Evolutionary conservation across 2,113 vertebrate genomes (phyloP).

Genomic region (Marcusenius ussheri): DNA sequence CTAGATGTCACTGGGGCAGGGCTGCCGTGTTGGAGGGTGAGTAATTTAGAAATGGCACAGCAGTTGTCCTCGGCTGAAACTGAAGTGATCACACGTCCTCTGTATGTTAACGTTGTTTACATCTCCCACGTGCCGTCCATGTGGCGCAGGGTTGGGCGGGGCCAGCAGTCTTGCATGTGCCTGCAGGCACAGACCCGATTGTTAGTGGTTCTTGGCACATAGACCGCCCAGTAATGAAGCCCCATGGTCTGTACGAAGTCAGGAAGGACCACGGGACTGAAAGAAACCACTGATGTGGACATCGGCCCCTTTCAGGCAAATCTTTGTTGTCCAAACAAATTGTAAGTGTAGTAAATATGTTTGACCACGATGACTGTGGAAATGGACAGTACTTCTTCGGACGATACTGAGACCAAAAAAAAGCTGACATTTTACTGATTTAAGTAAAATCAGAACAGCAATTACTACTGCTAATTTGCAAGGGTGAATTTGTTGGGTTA

Average conservation of each 20-base stretch:
- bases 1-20: not conserved
- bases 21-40: not conserved
- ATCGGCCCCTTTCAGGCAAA: not conserved
- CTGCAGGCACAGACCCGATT: not conserved
- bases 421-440: not conserved
- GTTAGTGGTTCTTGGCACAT: not conserved
- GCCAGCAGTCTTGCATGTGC: not conserved
- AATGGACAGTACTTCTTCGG: not conserved
- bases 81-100: not conserved
- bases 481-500: not conserved
- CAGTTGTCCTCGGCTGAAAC: not conserved
- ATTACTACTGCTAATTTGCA: not conserved
- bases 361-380: not conserved
- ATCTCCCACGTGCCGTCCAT: not conserved
- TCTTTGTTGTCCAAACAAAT: not conserved
- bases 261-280: not conserved
- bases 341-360: not conserved
- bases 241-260: not conserved
- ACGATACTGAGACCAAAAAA: not conserved
- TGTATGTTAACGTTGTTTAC: not conserved
- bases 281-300: not conserved
- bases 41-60: not conserved
- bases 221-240: not conserved
- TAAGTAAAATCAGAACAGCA: not conserved
- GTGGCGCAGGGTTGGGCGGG: not conserved